A percentile compares a stretch with the other conserved stretches of the same genome.
Evolutionary conservation across 2,113 vertebrate genomes (phyloP).

Genomic region (Sceloporus undulatus): DNA sequence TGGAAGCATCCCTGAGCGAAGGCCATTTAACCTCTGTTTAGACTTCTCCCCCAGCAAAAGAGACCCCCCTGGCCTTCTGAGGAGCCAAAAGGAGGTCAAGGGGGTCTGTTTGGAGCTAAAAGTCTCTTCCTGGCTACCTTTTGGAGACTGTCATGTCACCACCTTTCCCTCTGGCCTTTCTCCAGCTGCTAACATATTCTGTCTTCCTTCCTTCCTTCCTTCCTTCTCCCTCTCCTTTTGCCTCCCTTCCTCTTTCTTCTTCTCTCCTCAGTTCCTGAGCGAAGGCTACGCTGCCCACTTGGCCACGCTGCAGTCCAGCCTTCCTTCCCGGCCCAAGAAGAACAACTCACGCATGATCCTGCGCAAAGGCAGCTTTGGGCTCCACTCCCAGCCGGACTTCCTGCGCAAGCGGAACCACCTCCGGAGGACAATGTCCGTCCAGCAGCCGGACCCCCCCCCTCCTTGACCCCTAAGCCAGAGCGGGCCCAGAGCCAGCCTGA

Average conservation of each 20-base stretch:
- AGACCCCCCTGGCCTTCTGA: background rate
- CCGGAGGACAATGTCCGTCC: slow-evolving; percentile 95
- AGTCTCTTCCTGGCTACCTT: too few species aligned
- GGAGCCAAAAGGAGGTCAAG: too few species aligned
- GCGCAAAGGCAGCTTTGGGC: slow-evolving; percentile 94
- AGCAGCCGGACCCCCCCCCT: slow-evolving; percentile 93
- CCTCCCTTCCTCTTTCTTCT: slow-evolving; percentile 11
- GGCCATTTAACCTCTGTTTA: too few species aligned
- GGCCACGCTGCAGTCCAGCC: slow-evolving; percentile 90
- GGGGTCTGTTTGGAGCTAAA: background rate
- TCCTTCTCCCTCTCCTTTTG: background rate
- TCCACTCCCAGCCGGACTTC: slow-evolving; percentile 95
- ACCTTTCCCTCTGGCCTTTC: too few species aligned
- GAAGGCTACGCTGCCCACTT: slow-evolving; percentile 96
- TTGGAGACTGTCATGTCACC: too few species aligned
- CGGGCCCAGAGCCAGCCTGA: slow-evolving; percentile 97
- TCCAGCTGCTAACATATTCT: background rate
- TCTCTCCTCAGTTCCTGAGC: slow-evolving; percentile 87
- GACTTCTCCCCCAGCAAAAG: background rate
- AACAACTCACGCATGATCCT: slow-evolving; percentile 92
- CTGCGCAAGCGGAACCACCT: slow-evolving; percentile 95
- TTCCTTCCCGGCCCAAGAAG: slow-evolving; percentile 93
- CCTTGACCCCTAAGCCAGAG: slow-evolving; percentile 92
- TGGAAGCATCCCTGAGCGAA: too few species aligned
- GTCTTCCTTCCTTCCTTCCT: background rate